phyloP scores from a whole-genome alignment of 1,140 invertebrate genomes.

The Holotrichia oblita region DNA sequence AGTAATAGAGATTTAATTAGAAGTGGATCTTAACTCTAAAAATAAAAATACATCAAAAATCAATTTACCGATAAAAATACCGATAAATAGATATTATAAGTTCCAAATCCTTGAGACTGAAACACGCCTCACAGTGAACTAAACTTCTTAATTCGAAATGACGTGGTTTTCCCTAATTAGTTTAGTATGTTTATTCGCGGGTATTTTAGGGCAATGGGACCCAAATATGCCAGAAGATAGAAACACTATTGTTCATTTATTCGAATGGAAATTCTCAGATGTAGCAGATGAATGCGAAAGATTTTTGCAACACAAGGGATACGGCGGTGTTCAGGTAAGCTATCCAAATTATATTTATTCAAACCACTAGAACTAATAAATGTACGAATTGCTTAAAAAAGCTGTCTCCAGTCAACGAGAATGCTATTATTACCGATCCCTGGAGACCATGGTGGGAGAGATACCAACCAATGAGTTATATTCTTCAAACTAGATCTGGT shows the following conservation, averaged over 20 bases:
- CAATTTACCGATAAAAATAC: no score
- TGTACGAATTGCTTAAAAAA: conserved; percentile 50
- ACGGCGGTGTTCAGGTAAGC: conserved; percentile 66
- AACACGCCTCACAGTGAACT: no score
- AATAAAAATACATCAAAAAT: no score
- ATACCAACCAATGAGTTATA: conserved; percentile 91
- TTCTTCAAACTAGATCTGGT: conserved; percentile 80
- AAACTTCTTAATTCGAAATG: neutral
- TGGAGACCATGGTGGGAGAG: conserved; percentile 82
- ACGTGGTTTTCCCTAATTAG: neutral
- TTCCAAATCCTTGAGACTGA: no score
- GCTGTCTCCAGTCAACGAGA: conserved; percentile 72
- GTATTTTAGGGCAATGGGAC: conserved; percentile 53
- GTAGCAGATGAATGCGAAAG: conserved; percentile 85
- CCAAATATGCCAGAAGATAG: conserved; percentile 59
- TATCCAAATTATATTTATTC: neutral
- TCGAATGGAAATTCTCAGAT: conserved; percentile 88
- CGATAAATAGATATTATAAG: no score
- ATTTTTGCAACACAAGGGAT: conserved; percentile 80
- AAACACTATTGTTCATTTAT: conserved; percentile 77
- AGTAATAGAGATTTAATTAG: no score
- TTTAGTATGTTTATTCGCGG: neutral
- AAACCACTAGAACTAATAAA: neutral
- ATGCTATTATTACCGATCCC: conserved; percentile 59
- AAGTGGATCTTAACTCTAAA: no score